These are phyloP conservation scores for Tokudaia muenninki DNA, from an alignment of 2,797 vertebrate genomes.

Conservation along the genomic window DNA sequence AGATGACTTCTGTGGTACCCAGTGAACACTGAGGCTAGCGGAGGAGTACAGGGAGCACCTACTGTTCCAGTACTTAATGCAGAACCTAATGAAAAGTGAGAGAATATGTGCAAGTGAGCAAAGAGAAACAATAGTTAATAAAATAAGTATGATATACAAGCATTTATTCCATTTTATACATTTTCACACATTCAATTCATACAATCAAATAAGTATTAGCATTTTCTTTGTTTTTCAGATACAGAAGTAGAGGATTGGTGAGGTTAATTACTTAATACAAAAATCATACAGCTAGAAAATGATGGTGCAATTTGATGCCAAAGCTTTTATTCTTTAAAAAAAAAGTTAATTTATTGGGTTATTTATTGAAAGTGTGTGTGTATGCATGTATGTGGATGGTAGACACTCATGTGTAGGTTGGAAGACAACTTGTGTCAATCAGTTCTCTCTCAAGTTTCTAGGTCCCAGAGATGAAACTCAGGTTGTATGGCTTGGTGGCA, in stretches of 20 bases:
- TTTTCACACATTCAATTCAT: conserved; percentile 21
- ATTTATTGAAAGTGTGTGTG: neutral
- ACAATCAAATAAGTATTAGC: conserved; percentile 4
- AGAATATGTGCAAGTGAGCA: conserved; percentile 7
- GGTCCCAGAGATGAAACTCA: neutral
- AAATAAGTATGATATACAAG: conserved; percentile 22
- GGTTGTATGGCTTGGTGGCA: neutral
- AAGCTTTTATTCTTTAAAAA: neutral
- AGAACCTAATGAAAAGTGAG: conserved; percentile 29
- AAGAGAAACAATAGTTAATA: conserved; percentile 44
- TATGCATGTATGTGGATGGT: neutral
- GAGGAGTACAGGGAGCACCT: neutral
- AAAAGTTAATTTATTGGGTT: neutral
- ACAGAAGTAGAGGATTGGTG: neutral
- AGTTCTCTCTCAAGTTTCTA: neutral
- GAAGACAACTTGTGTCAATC: neutral
- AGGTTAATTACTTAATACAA: conserved; percentile 33
- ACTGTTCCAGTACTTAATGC: neutral
- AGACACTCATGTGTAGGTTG: neutral
- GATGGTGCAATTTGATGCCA: neutral
- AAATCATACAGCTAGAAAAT: conserved; percentile 4
- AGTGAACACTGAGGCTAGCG: neutral
- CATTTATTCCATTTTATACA: neutral
- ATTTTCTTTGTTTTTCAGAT: conserved; percentile 51
- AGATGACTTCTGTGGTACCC: conserved; percentile 24